Evolutionary conservation across 2,888 invertebrate species (phyloP).

Genomic region (Scotopteryx bipunctaria): DNA sequence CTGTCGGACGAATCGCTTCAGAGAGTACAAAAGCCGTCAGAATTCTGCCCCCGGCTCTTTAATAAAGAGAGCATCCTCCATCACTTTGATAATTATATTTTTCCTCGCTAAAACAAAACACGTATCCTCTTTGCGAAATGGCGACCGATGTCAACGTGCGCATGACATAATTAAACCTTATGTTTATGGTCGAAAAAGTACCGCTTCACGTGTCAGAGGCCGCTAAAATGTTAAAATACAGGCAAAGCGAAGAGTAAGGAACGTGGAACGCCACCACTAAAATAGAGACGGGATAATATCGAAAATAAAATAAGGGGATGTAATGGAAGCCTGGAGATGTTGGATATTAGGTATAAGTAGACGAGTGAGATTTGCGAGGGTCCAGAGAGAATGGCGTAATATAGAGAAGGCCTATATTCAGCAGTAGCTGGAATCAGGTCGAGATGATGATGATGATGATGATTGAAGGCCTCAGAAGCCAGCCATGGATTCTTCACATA

Average conservation of each 20-base stretch:
- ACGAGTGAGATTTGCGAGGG: too few species aligned
- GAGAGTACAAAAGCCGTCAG: neutral
- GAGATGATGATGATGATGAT: too few species aligned
- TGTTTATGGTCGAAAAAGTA: conserved; percentile 9
- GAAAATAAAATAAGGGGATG: neutral
- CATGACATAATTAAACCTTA: conserved; percentile 18
- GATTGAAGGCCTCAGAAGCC: too few species aligned
- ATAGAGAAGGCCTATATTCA: too few species aligned
- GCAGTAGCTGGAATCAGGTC: too few species aligned
- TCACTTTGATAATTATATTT: neutral
- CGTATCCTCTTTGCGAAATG: conserved; percentile 6
- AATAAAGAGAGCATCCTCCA: neutral
- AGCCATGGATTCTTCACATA: too few species aligned
- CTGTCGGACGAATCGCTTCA: neutral
- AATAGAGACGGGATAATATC: neutral
- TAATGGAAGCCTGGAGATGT: too few species aligned
- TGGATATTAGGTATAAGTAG: too few species aligned
- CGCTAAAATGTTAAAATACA: conserved; percentile 2
- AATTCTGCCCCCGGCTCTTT: neutral
- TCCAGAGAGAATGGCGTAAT: too few species aligned
- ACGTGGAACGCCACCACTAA: neutral
- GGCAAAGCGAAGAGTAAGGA: neutral
- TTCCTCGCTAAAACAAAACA: conserved; percentile 3
- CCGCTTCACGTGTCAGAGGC: conserved; percentile 2
- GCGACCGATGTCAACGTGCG: conserved; percentile 17